Evolutionary conservation across 2,797 vertebrate genomes (phyloP), one percentile per base, ranked within the genome.

Genomic region (Pseudochirops corinnae): DNA sequence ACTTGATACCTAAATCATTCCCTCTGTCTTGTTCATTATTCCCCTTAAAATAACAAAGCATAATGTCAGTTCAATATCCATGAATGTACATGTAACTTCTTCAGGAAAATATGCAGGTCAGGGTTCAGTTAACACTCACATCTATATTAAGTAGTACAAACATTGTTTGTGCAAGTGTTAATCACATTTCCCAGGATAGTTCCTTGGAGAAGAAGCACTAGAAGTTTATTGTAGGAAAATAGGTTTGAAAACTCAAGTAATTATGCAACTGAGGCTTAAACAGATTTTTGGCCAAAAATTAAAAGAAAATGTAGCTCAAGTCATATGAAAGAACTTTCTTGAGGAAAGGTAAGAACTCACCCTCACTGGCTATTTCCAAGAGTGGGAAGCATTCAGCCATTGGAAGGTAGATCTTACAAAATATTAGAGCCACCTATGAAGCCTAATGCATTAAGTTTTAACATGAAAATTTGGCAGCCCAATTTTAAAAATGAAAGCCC

Each of bases 351-450:
- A 31, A 56, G 56, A 93, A 93, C 95, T 56, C 29, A 91, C 53
- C 39, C 58, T 94, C 95, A 95, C 96, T 97, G 97, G 96, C 98
- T 97, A 97, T 96, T 98, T 97, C 94, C 96, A 96, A 97, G 56
- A 96, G 55, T 74, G 96, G 96, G 97, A 97, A 97, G 96, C 95
- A 97, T 95, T 98, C 95, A 97, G 95, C 94, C 93, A 94, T 95
- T 74, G 58, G 53, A 31, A 96, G 97, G 94, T 96, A 97, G 96
- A 96, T 97, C 96, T 96, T 96, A 93, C 95, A 93, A 96, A 96
- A 91, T 46, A 50, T 96, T 62, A 96, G 46, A 55, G 90, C 33
- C 26, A 90, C 28, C 91, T n/a, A 74, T 33, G 67, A 97, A 94
- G 93, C 93, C 95, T 95, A 95, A 97, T 97, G 58, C 90, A 52